Evolutionary conservation across 2,888 invertebrate species (phyloP), one percentile per base, ranked within the genome.

Genomic region (Merodon equestris): DNA sequence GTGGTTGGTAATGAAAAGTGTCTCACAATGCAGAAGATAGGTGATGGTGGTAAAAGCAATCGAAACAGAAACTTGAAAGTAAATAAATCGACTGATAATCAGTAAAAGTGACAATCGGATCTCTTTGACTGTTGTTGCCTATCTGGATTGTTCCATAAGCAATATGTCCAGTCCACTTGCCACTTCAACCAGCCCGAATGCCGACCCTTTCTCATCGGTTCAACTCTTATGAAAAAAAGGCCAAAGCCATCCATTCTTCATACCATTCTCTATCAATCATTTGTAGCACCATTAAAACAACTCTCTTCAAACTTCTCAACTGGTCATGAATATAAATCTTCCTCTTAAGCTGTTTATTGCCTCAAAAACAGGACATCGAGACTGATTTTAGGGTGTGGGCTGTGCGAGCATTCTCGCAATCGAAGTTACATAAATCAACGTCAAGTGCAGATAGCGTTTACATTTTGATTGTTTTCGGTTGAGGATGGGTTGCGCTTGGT

Each of bases 251-350:
- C 61, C 53, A 63, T 58, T 63, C 54, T 60, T 66, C 60, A 48
- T 50, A 58, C 34, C 48, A 42, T 66, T 60, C 47, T 51, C 61
- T 77, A 77, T 77, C 73, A 77, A 77, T 77, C 77, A 77, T 77
- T 73, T 73, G 67, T 67, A 73, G 73, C 73, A 77, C 77, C 77
- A 73, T 77, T 73, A 77, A 77, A 77, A 77, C 67, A 77, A 63
- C 77, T 77, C 73, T 77, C 67, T 73, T 73, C 73, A 67, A 77
- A 77, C 77, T 73, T 63, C 73, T 67, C 77, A 77, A 73, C 77
- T 77, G 77, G 77, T 73, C 77, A 77, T 77, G 77, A 77, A 77
- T 77, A 77, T 77, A 77, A 77, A 77, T 77, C 73, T 77, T 77
- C 67, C 68, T 77, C 77, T 67, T 77, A 77, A 77, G 77, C 73